phyloP scores from a whole-genome alignment of 2,797 vertebrate genomes.

The Zalophus californianus region DNA sequence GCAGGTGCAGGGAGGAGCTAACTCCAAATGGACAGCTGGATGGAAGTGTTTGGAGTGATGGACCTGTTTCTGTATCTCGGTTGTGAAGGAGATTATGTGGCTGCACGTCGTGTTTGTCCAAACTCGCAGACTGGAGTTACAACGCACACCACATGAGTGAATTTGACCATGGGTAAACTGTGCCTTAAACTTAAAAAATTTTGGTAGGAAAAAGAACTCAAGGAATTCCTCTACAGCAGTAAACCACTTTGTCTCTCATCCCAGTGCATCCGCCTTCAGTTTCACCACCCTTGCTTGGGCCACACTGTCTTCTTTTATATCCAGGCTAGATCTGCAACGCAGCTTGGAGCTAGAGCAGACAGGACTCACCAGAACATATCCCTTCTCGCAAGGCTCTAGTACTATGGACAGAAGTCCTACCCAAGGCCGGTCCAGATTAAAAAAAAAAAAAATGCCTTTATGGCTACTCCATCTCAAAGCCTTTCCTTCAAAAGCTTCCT shows the following conservation, averaged over 20 bases:
- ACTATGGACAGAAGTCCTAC: background rate
- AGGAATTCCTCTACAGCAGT: conserved; percentile 15
- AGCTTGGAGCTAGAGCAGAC: conserved; percentile 8
- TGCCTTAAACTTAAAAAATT: background rate
- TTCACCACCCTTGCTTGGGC: background rate
- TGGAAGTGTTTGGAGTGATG: background rate
- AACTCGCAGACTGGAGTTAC: background rate
- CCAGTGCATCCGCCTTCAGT: background rate
- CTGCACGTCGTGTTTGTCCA: background rate
- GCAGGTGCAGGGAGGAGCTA: background rate
- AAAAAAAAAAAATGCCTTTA: background rate
- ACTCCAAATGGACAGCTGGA: background rate
- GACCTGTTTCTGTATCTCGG: background rate
- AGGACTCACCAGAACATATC: background rate
- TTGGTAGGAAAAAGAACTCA: background rate
- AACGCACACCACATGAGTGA: background rate
- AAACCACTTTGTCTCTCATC: background rate
- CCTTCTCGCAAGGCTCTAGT: background rate
- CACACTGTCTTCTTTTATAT: conserved; percentile 24
- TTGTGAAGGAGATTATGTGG: background rate
- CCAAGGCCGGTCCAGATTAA: background rate
- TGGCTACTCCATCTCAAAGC: background rate
- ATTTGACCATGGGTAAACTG: background rate
- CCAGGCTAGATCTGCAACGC: background rate
- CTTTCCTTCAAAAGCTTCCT: conserved; percentile 35